Percentiles rank a stretch among this genome's conserved stretches.
phyloP scores from a whole-genome alignment of 2,113 vertebrate species.

The Callopanchax toddi region DNA sequence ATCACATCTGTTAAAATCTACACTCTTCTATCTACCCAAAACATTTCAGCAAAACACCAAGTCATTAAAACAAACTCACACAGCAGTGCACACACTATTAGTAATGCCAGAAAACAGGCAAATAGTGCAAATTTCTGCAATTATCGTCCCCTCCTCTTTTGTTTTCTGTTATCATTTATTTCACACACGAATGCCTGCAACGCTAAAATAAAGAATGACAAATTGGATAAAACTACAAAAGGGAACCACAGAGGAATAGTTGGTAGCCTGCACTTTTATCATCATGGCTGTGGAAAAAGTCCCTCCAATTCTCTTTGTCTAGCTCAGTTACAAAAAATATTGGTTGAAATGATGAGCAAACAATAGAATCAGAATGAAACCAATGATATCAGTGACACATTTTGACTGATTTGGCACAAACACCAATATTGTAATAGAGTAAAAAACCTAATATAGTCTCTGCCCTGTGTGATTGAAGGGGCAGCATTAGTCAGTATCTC shows the following conservation, averaged over 20 bases:
- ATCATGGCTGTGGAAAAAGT: not conserved
- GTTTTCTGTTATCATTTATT: constrained; percentile 19
- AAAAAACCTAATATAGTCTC: too few species aligned
- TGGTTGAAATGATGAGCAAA: too few species aligned
- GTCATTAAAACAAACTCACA: constrained; percentile 32
- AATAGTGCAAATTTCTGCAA: constrained; percentile 34
- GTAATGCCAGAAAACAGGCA: constrained; percentile 20
- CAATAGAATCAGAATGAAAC: too few species aligned
- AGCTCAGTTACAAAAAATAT: too few species aligned
- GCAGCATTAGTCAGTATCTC: too few species aligned
- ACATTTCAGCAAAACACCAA: constrained; percentile 8
- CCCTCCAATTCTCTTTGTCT: too few species aligned
- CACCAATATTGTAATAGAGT: too few species aligned
- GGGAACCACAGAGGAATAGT: not conserved
- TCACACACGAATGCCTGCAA: constrained; percentile 24
- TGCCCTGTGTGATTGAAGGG: too few species aligned
- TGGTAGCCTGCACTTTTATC: constrained; percentile 18
- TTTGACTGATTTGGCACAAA: too few species aligned
- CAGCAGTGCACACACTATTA: constrained; percentile 19
- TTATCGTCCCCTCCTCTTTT: constrained; percentile 11
- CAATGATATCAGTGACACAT: too few species aligned
- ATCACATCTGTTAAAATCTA: constrained; percentile 22
- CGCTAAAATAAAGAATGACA: constrained; percentile 20
- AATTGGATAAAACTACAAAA: constrained; percentile 11
- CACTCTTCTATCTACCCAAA: constrained; percentile 6